phyloP scores from a whole-genome alignment of 2,888 invertebrate genomes.

The Oscheius sp. region DNA sequence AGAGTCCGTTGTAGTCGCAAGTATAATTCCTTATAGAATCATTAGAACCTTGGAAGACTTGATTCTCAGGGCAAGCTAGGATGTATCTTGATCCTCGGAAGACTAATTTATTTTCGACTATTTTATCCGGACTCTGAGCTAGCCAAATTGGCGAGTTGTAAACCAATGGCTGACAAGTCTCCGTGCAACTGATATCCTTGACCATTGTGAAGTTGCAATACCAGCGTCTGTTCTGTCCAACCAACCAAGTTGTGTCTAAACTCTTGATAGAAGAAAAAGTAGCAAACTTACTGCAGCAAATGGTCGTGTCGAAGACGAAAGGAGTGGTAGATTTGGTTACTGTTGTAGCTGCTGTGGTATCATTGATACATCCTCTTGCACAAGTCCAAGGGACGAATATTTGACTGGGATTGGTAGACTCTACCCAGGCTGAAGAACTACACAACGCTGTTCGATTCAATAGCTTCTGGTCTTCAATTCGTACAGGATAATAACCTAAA shows the following conservation, averaged over 20 bases:
- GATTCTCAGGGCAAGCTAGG: background rate
- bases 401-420: background rate
- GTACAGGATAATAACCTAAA: conserved; percentile 2
- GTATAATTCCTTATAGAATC: background rate
- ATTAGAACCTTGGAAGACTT: background rate
- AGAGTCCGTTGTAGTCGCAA: background rate
- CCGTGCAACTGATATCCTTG: background rate
- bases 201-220: background rate
- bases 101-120: background rate
- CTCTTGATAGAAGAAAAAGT: background rate
- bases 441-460: conserved; percentile 8
- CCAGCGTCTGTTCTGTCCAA: background rate
- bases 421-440: background rate
- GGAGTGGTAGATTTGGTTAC: no score
- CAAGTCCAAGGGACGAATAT: background rate
- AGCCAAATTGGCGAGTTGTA: background rate
- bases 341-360: background rate
- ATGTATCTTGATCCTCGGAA: background rate
- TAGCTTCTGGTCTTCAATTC: background rate
- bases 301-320: background rate
- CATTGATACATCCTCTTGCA: background rate
- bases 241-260: background rate
- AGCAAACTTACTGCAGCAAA: conserved; percentile 7
- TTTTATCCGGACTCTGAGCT: background rate
- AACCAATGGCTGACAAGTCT: background rate